Base-by-base conservation (phyloP, 2,113 vertebrate genomes). In the Rhabdomys dilectus region DNA sequence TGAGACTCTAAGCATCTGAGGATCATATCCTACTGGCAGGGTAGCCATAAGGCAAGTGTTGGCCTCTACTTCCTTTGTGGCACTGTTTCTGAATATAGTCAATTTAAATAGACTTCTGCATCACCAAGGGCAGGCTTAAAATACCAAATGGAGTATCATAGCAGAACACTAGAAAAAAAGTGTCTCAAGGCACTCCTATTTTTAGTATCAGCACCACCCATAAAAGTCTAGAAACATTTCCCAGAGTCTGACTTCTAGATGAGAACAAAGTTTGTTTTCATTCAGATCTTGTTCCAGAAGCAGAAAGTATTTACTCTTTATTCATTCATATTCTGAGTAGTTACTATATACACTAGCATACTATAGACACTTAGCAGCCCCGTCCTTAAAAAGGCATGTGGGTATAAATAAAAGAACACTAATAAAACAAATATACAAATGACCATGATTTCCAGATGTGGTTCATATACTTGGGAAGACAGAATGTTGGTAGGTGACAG, bases 61-160 rank as follows among this genome's bases (percentile, higher is more conserved):
- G 34, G 91, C 85, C 88, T 17, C 72, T 17, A 0, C 45, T 92
- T 80, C 81, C 89, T 93, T 51, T 22, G 45, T 70, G 53, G 85
- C 77, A 68, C 64, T 66, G 39, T 70, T 95, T 82, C 85, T 72
- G 53, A 94, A 89, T n/a, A 39, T 45, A 91, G 94, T 17, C 88
- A 68, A 70, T 77, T 93, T 91, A 90, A 95, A 93, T 68, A 94
- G 95, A 90, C 48, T 62, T 92, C 88, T 96, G 75, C 39, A 0
- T 96, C 93, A 95, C 36, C 85, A 95, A 89, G 85, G 95, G 34
- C 93, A 91, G 39, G 39, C 86, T 93, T 82, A 95, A 96, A 97
- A 97, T 90, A 97, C 87, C 34, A 94, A 91, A 95, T 81, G 60
- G 42, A 64, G 56, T 78, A 78, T 82, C 91, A 66, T 89, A 92